Base-by-base conservation (phyloP, 2,113 vertebrate genomes). In the Callospermophilus lateralis region DNA sequence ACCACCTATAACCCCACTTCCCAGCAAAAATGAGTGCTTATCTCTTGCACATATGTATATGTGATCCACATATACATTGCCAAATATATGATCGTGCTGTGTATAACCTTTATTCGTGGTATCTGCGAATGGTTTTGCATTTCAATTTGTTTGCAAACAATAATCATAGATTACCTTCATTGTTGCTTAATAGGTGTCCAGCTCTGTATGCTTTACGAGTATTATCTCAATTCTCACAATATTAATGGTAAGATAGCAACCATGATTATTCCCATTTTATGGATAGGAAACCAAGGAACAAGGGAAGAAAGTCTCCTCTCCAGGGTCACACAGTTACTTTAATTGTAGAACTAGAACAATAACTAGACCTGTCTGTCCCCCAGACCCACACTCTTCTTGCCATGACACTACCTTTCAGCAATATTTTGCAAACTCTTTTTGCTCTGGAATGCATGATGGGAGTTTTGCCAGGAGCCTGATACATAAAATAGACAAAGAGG, bases 21-120 rank as follows among this genome's bases (percentile, higher is more conserved):
- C 15, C 30, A 34, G 90, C 24, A 84, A 48, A 84, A 87, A 37
- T 7, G 0, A 42, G 13, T 17, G 73, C 68, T 51, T 34, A 37
- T 13, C 13, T 24, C 13, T 45, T 63, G 2, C 28, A 11, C 0
- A n/a, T n/a, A n/a, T n/a, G n/a, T n/a, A n/a, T n/a, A n/a, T n/a
- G 0, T 2, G 1, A 58, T 26, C 34, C 1, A 15, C 26, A 11
- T 28, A 15, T 6, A 19, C 20, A 4, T 22, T 10, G 30, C 61
- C 16, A 20, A 10, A 2, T 6, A 2, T 2, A 2, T 39, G 51
- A 11, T 10, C 28, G 28, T 11, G 12, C 11, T 39, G 3, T 22
- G 8, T 72, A 3, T 2, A 30, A 37, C 45, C 48, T 86, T 72
- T 37, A 84, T 37, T 89, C 28, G 28, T 5, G 15, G 32, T 65